Evolutionary conservation across 2,113 vertebrate species (phyloP), one percentile per base, ranked within the genome.

Genomic region (Calidris pugnax): DNA sequence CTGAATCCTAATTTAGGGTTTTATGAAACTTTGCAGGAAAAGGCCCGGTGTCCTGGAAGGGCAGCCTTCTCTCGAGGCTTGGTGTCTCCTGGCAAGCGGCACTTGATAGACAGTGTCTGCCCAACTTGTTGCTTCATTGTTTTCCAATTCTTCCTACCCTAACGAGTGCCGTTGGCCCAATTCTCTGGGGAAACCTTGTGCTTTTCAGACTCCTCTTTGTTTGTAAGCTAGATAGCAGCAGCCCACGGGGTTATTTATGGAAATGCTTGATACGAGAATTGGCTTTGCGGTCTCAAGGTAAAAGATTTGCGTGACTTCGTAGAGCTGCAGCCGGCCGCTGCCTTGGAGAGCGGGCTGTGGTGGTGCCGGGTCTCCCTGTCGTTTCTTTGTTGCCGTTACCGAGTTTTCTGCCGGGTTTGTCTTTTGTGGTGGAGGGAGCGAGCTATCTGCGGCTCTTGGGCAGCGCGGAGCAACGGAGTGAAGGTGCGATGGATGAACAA

Each of bases 111-210:
- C 84, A 74, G 50, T 87, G 77, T 91, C 87, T 96, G 71, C 81
- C 86, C 74, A 95, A 96, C 96, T 97, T 97, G 97, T 97, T 97
- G 96, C 97, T 97, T 96, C 63, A 80, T 95, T 97, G 95, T 97
- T 89, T 95, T 89, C 59, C 1, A 16, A 28, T 74, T 87, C 84
- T 90, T 83, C 57, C 63, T 91, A 67, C 41, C 67, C 77, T 76
- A 80, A 66, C 2, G 13, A 83, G 84, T 37, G 63, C 32, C 1
- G 27, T 89, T 84, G 68, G 78, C 63, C 77, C 0, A 4, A 76
- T 85, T 91, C 78, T 97, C 86, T 0, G 0, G 50, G 72, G 59
- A 74, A 92, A 91, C 74, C 62, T 87, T 78, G 72, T 88, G 83
- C 81, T 71, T 89, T 90, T 91, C 37, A 86, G 81, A 85, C 47